Evolutionary conservation across 2,888 invertebrate species (phyloP).

Genomic region (Strigamia crassipes): DNA sequence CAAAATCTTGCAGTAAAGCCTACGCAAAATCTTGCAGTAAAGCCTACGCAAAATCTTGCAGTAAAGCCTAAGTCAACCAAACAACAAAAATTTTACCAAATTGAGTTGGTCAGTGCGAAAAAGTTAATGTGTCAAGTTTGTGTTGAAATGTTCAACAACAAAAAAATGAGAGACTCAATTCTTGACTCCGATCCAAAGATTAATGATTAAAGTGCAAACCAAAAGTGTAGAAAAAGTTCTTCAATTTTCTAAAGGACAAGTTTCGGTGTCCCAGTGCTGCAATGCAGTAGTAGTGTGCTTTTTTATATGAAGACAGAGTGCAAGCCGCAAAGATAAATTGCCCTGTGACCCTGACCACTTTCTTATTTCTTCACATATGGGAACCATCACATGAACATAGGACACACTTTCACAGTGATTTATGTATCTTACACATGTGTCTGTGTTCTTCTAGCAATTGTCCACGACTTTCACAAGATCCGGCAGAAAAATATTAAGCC

Average conservation of each 20-base stretch:
- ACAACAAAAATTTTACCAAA: no score
- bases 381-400: constrained; percentile 1
- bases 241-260: neutral
- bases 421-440: constrained; percentile 21
- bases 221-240: neutral
- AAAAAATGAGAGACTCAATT: no score
- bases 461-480: neutral
- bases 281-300: constrained; percentile 8
- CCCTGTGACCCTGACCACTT: constrained; percentile 16
- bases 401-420: constrained; percentile 7
- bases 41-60: no score
- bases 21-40: no score
- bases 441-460: constrained; percentile 11
- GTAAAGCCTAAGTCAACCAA: no score
- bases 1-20: no score
- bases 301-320: constrained; percentile 15
- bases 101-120: no score
- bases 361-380: constrained; percentile 10
- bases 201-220: neutral
- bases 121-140: no score
- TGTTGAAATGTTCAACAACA: no score
- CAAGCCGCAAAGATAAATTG: constrained; percentile 12
- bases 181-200: neutral
- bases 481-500: neutral
- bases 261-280: neutral